Evolutionary conservation across 2,797 vertebrate genomes (phyloP), one percentile per base, ranked within the genome.

Genomic region (Catharus ustulatus): DNA sequence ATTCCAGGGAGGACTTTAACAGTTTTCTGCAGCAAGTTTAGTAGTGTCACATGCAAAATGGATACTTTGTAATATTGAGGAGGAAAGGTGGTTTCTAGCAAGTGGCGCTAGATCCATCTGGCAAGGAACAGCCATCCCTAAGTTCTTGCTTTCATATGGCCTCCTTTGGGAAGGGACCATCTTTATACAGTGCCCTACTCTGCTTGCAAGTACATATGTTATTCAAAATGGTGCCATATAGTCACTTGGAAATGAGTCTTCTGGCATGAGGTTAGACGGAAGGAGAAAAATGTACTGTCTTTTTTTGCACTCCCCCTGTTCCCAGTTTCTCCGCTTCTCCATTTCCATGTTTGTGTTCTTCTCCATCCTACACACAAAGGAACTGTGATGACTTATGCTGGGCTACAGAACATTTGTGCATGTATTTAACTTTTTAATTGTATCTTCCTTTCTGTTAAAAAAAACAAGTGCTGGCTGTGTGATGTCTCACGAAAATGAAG

Each of bases 201-300:
- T 49, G n/a, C 48, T 77, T 80, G 64, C 71, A 89, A 72, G 12
- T 15, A 62, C 46, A 69, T 68, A 29, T 38, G 34, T 64, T 76
- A 61, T 71, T 72, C 29, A 87, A 43, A 87, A 78, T 58, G 22
- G 15, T 80, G 8, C 9, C 23, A 34, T 42, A 21, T 2, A 72
- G 8, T 52, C 68, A 66, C 30, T 90, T 48, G 57, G 32, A 84
- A 90, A 68, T 64, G 0, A 58, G 7, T 72, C n/a, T 75, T 78
- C 34, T 76, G 29, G 30, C 10, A 7, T 2, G 0, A 5, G 6
- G 5, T 69, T 81, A 52, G 20, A 68, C 1, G 0, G 32, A 67
- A 83, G 16, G 43, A 67, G 11, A 32, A 63, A 73, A 83, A 36
- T 51, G 2, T 36, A 12, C 10, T 52, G 0, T 46, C 3, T 27